phyloP scores from a whole-genome alignment of 1,140 invertebrate genomes.

The Hormaphis cornu region DNA sequence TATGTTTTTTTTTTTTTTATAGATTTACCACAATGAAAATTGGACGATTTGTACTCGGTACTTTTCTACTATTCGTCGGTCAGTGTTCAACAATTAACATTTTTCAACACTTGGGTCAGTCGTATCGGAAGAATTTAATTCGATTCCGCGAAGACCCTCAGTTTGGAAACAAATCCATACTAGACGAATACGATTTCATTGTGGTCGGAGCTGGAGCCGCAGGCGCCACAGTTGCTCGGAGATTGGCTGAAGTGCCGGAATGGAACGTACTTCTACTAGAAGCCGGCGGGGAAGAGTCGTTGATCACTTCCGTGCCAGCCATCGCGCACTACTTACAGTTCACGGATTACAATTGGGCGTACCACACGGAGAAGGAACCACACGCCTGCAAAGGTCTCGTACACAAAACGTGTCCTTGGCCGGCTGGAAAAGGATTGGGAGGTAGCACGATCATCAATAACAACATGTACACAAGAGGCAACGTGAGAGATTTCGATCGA shows the following conservation, averaged over 20 bases:
- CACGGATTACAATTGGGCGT: slow-evolving; percentile 57
- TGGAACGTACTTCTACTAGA: slow-evolving; percentile 49
- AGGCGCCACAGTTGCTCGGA: slow-evolving; percentile 44
- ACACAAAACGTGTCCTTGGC: slow-evolving; percentile 48
- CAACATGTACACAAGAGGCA: slow-evolving; percentile 77
- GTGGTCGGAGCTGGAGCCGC: slow-evolving; percentile 38
- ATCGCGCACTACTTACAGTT: slow-evolving; percentile 44
- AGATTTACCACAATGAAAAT: background rate
- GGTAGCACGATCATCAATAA: slow-evolving; percentile 71
- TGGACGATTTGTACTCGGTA: background rate
- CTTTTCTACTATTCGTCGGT: background rate
- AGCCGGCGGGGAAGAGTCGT: slow-evolving; percentile 57
- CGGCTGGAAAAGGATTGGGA: slow-evolving; percentile 55
- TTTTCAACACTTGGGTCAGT: background rate
- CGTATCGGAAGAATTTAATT: slow-evolving; percentile 1
- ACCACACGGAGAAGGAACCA: slow-evolving; percentile 45
- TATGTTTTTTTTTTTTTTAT: slow-evolving; percentile 34
- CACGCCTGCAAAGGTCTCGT: slow-evolving; percentile 48
- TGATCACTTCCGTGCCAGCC: slow-evolving; percentile 33
- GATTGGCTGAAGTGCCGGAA: slow-evolving; percentile 36
- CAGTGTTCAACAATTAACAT: background rate
- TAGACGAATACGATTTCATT: slow-evolving; percentile 37
- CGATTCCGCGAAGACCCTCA: slow-evolving; percentile 33
- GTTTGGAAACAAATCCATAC: slow-evolving; percentile 29
- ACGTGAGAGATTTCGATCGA: slow-evolving; percentile 63